Evolutionary conservation across 2,113 vertebrate species (phyloP).

Genomic region (Mesoclemmys tuberculata): DNA sequence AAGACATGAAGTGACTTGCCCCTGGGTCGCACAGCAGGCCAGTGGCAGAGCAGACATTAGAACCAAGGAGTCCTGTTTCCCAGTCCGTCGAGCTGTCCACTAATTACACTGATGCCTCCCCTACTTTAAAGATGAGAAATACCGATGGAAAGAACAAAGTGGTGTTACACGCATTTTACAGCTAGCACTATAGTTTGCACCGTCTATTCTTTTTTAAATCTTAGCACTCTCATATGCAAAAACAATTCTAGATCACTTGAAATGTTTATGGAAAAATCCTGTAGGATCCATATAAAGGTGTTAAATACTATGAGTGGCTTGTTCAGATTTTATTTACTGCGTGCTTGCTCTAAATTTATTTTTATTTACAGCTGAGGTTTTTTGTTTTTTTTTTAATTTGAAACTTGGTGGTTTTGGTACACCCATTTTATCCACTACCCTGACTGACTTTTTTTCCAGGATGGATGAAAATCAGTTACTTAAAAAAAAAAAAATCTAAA

Average conservation of each 20-base stretch:
- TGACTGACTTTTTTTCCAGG: no score
- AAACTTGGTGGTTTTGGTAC: no score
- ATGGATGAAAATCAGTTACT: no score
- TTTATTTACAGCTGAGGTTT: no score
- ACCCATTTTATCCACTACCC: no score
- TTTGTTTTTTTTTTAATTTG: no score
- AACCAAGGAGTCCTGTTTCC: background rate
- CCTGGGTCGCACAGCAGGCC: no score
- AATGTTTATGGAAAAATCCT: background rate
- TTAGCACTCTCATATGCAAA: background rate
- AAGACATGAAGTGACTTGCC: no score
- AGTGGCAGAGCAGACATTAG: background rate
- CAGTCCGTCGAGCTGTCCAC: background rate
- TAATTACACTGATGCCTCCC: background rate
- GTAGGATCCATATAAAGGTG: background rate
- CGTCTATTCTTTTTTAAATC: background rate
- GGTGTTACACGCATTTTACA: background rate
- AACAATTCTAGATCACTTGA: background rate
- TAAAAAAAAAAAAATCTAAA: no score
- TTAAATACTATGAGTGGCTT: background rate
- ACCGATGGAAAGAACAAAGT: background rate
- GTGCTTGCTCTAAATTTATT: background rate
- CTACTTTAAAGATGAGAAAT: background rate
- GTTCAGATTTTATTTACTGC: background rate
- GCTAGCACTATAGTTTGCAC: background rate